A percentile compares a stretch with the other conserved stretches of the same genome.
phyloP scores from a whole-genome alignment of 1,140 invertebrate species.

The Periplaneta americana region DNA sequence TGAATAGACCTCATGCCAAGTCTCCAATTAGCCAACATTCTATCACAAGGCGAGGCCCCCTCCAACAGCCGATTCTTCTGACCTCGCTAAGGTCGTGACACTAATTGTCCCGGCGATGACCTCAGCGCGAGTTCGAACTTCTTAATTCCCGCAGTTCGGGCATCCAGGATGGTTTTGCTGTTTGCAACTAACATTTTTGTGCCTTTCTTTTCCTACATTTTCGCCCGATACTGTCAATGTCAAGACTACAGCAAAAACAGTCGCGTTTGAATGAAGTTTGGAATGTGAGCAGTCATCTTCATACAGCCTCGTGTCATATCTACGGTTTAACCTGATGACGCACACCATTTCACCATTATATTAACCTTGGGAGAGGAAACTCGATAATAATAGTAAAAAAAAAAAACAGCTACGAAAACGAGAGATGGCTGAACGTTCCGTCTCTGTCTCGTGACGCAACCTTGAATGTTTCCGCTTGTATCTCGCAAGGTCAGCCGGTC shows the following conservation, averaged over 20 bases:
- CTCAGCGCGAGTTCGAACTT: too few species aligned
- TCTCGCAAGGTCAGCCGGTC: conserved; percentile 37
- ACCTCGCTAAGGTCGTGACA: too few species aligned
- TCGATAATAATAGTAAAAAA: too few species aligned
- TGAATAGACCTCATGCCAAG: too few species aligned
- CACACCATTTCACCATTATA: background rate
- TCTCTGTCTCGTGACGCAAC: conserved; percentile 22
- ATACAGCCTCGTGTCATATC: background rate
- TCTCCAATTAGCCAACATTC: too few species aligned
- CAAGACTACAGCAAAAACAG: too few species aligned
- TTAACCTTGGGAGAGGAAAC: background rate
- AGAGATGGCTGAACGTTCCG: background rate
- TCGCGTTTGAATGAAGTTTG: too few species aligned
- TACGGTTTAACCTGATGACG: background rate
- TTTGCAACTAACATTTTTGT: too few species aligned
- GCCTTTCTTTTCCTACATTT: background rate
- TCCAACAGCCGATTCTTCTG: background rate
- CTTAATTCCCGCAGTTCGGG: too few species aligned
- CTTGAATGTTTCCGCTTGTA: conserved; percentile 38
- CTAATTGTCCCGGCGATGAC: too few species aligned
- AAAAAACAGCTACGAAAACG: background rate
- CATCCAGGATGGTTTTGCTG: too few species aligned
- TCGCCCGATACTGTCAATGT: background rate
- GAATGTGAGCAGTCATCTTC: background rate
- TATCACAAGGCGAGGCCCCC: too few species aligned